Evolutionary conservation across 2,113 vertebrate species (phyloP), one percentile per base, ranked within the genome.

Genomic region (Pterophyllum scalare): DNA sequence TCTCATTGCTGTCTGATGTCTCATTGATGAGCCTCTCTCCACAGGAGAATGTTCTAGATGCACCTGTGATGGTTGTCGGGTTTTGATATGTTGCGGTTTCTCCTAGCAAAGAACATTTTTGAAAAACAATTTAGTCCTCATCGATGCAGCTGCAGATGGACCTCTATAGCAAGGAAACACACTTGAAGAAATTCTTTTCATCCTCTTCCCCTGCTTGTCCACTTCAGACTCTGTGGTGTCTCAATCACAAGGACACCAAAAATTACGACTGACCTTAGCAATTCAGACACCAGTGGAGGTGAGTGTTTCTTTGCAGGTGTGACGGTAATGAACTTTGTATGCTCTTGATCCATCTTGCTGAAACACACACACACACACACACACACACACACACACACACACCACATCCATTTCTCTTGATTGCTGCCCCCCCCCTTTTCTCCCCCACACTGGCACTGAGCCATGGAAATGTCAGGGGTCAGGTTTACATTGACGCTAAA

Each of bases 391-490:
- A 76, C 67, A 58, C 54, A 13, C 40, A 43, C 40, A 43, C 40
- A 43, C 40, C 76, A 85, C 54, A 84, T 78, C 79, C 80, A 70
- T 76, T 77, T 61, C 79, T 86, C 81, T 80, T 92, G 86, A 77
- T 85, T 91, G 86, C 77, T 64, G 52, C 83, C 64, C 79, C 33
- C 33, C 33, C 65, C 60, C 43, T 49, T 40, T 40, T 13, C 33
- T 40, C 35, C 58, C 46, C 65, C 58, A 77, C 14, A 87, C 81
- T 90, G 83, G 85, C 89, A 89, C 82, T 77, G 87, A 93, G 91
- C 85, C 88, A 33, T 90, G 90, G 82, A 96, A 96, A 96, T 96
- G 95, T 93, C 95, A 96, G 80, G 82, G 94, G 94, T 96, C 95
- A 93, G 89, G 91, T 94, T 95, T 91, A 93, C 91, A 82, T 93